phyloP scores from a whole-genome alignment of 2,797 vertebrate species.

The Furcifer pardalis region DNA sequence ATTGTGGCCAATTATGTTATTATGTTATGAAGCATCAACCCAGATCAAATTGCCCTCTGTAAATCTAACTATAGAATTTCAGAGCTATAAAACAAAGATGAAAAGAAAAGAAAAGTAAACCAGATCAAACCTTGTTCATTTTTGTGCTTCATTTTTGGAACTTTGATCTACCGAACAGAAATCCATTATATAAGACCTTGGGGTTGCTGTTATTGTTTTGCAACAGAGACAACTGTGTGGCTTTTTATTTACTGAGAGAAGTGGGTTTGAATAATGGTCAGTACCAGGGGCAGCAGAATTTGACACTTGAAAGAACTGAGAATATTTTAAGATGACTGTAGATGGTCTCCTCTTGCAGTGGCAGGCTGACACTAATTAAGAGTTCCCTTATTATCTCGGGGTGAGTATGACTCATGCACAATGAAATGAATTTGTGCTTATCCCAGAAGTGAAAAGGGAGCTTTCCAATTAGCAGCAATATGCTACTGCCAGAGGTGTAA shows the following conservation, averaged over 20 bases:
- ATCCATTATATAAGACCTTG: neutral
- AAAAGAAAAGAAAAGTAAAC: constrained; percentile 18
- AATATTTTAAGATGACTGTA: too few relatives aligned
- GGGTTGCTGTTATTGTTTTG: too few relatives aligned
- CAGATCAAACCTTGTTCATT: neutral
- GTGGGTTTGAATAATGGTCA: too few relatives aligned
- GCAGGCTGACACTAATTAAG: too few relatives aligned
- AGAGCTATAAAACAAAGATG: neutral
- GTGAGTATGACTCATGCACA: too few relatives aligned
- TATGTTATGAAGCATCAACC: constrained; percentile 35
- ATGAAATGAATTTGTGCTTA: too few relatives aligned
- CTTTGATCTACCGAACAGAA: neutral
- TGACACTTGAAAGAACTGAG: neutral
- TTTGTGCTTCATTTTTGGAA: neutral
- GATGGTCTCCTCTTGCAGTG: too few relatives aligned
- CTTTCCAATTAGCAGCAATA: neutral
- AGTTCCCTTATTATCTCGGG: too few relatives aligned
- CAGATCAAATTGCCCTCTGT: constrained; percentile 33
- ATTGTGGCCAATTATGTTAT: constrained; percentile 56
- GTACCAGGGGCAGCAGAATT: neutral
- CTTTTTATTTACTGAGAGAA: too few relatives aligned
- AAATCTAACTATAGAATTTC: constrained; percentile 23
- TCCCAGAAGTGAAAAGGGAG: too few relatives aligned
- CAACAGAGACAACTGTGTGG: neutral
- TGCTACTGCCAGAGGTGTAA: too few relatives aligned